Percentiles rank a stretch among this genome's conserved stretches.
Conservation (phyloP, 1,140 invertebrate genomes). For the Heliconius hermathena region DNA sequence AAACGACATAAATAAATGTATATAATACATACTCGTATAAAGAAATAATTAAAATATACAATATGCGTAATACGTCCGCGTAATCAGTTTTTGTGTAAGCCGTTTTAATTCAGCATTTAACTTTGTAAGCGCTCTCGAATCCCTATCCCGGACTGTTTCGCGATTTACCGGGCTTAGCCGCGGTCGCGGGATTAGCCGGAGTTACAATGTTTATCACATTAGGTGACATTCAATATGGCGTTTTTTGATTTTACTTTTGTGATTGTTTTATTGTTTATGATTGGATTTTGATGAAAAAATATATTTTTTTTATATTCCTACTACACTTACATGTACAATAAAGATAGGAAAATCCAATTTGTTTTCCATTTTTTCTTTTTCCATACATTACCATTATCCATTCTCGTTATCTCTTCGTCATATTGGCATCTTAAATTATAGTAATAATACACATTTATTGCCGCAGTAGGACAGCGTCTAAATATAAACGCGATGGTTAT, state of each 20-base stretch:
- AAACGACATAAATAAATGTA: neutral
- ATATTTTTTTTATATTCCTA: too few relatives aligned
- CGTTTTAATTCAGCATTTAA: conserved; percentile 44
- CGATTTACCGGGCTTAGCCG: conserved; percentile 61
- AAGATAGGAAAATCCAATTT: too few relatives aligned
- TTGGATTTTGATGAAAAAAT: too few relatives aligned
- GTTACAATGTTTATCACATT: conserved; percentile 59
- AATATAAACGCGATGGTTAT: too few relatives aligned
- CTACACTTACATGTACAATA: too few relatives aligned
- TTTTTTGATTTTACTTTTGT: neutral
- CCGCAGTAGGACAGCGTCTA: too few relatives aligned
- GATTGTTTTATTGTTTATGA: too few relatives aligned
- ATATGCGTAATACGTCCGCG: neutral
- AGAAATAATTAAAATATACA: neutral
- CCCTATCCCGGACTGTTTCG: conserved; percentile 48
- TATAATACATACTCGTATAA: neutral
- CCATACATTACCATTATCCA: too few relatives aligned
- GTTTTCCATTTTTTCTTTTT: too few relatives aligned
- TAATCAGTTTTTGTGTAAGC: conserved; percentile 13
- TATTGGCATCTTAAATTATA: too few relatives aligned
- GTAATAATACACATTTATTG: too few relatives aligned
- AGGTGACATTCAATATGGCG: conserved; percentile 34
- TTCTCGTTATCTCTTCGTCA: too few relatives aligned
- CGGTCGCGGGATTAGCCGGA: conserved; percentile 49
- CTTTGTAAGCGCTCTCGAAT: conserved; percentile 37